A percentile compares a stretch with the other conserved stretches of the same genome.
phyloP scores from a whole-genome alignment of 2,888 invertebrate species.

The Amphipyra berbera region DNA sequence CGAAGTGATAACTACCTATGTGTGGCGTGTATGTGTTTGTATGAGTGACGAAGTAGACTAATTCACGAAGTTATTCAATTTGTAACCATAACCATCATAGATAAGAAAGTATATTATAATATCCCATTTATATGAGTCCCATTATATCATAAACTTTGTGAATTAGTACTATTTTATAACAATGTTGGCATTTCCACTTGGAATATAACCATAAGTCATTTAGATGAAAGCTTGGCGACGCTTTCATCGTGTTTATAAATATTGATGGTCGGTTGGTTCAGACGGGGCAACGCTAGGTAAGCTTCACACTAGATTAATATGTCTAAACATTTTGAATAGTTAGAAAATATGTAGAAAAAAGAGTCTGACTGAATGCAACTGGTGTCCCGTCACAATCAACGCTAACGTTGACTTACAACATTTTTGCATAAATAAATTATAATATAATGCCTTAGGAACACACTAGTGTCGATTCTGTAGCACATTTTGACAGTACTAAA shows the following conservation, averaged over 20 bases:
- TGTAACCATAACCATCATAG: neutral
- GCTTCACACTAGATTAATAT: neutral
- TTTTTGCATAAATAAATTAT: constrained; percentile 20
- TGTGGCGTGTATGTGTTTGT: constrained; percentile 21
- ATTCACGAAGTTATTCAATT: constrained; percentile 16
- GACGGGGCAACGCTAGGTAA: constrained; percentile 12
- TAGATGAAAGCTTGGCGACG: constrained; percentile 9
- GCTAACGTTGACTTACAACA: constrained; percentile 24
- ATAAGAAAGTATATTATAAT: neutral
- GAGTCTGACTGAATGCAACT: constrained; percentile 28
- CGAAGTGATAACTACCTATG: neutral
- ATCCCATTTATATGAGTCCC: too few relatives aligned
- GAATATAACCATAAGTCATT: constrained; percentile 34
- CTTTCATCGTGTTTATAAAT: constrained; percentile 36
- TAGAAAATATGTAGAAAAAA: constrained; percentile 26
- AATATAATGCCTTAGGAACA: constrained; percentile 8
- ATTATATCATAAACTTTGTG: constrained; percentile 19
- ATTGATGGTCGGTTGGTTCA: constrained; percentile 22
- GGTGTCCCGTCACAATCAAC: constrained; percentile 25
- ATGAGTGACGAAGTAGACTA: constrained; percentile 7
- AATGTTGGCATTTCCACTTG: constrained; percentile 33
- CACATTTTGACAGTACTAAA: too few relatives aligned
- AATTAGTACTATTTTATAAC: constrained; percentile 29
- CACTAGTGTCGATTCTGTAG: too few relatives aligned
- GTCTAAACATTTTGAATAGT: constrained; percentile 38